Base-by-base conservation (phyloP, 1,140 invertebrate species). In the Drosophila kohkoa region DNA sequence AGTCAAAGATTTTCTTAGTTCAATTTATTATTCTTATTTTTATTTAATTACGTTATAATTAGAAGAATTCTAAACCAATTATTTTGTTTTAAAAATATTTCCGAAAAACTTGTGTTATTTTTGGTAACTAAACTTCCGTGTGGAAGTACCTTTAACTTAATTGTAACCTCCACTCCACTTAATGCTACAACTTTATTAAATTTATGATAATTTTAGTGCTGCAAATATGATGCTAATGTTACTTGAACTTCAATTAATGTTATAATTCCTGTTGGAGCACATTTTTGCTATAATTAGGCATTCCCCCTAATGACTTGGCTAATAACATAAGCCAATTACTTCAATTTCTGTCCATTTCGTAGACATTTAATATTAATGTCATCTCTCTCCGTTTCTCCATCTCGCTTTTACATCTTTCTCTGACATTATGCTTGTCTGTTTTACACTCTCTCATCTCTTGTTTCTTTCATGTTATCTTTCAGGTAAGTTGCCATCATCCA, bases 401-500 rank as follows among this genome's bases (percentile, higher is more conserved):
- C 11, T 74, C 57, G 7, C 35, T 10, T 30, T n/a, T 38, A 38
- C 8, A 10, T 38, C 7, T 38, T 10, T 10, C 7, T 38, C 35
- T 38, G 20, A 38, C 10, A 32, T 32, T 6, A n/a, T 52, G 10
- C 25, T 16, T 28, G 5, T 28, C 28, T 52, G 25, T 30, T 13
- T 32, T 13, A 35, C 51, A 15, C n/a, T 76, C 35, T 77, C 62
- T 72, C 46, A 60, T 72, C 46, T 87, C n/a, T 15, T 52, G 60
- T 64, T 64, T 64, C 60, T 13, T 64, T 52, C 20, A 8, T 51
- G 46, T 63, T 63, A 25, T 86, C 64, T 79, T 86, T 55, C 81
- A 88, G 85, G 85, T 88, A 88, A 88, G 85, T 88, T 89, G 83
- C 82, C 77, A 89, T 89, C 83, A 89, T 77, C 85, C 85, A 89